phyloP scores from a whole-genome alignment of 2,797 vertebrate genomes.

The Myotis daubentonii region DNA sequence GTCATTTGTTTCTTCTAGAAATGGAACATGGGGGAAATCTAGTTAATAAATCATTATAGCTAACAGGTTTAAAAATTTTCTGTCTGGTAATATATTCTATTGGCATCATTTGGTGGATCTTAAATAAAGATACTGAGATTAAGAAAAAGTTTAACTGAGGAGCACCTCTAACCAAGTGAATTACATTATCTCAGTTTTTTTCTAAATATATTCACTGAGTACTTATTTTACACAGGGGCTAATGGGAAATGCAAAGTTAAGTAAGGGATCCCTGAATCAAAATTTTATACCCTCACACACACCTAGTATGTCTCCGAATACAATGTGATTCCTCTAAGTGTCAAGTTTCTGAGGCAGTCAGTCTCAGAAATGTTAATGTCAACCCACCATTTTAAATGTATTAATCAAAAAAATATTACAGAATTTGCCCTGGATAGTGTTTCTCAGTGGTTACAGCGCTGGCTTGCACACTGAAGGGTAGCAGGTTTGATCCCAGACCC shows the following conservation, averaged over 20 bases:
- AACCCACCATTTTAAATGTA: neutral
- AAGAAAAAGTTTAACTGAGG: constrained; percentile 40
- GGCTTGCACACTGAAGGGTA: no score
- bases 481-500: no score
- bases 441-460: no score
- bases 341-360: constrained; percentile 18
- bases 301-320: neutral
- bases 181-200: constrained; percentile 37
- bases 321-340: neutral
- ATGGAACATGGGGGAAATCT: neutral
- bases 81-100: constrained; percentile 41
- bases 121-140: constrained; percentile 41
- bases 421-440: neutral
- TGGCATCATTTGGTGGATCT: neutral
- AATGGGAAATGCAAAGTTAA: constrained; percentile 45
- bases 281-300: neutral
- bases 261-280: constrained; percentile 7
- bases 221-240: constrained; percentile 21
- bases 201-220: constrained; percentile 16
- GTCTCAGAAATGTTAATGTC: constrained; percentile 22
- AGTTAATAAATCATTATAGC: constrained; percentile 43
- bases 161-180: constrained; percentile 41
- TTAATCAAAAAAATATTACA: constrained; percentile 23
- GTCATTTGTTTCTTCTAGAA: constrained; percentile 56
- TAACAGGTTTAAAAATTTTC: constrained; percentile 22